Percentiles rank a stretch among this genome's conserved stretches.
Conservation (phyloP, 2,113 vertebrate species). For the Odobenus rosmarus region DNA sequence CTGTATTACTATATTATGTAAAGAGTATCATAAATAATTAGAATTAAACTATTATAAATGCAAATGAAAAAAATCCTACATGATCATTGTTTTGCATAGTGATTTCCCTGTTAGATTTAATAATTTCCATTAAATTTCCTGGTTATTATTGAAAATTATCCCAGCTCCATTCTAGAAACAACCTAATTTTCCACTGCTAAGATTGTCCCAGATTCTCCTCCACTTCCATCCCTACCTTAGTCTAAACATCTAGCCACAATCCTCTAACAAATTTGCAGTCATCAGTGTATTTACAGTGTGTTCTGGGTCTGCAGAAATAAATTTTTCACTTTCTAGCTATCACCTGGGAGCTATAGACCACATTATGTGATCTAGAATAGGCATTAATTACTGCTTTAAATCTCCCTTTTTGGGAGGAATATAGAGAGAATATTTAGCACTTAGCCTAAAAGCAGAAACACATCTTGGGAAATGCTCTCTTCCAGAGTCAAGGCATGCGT, state of each 20-base stretch:
- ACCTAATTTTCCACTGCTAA: no score
- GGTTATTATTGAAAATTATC: background rate
- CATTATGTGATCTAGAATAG: conserved; percentile 48
- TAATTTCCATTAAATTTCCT: background rate
- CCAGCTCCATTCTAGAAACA: background rate
- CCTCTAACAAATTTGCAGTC: background rate
- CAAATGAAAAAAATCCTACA: background rate
- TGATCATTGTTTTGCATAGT: background rate
- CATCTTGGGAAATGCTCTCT: conserved; percentile 48
- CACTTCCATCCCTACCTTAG: background rate
- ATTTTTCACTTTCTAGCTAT: conserved; percentile 36
- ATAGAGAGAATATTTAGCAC: background rate
- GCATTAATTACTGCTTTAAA: conserved; percentile 69
- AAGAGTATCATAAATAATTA: background rate
- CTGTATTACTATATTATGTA: background rate
- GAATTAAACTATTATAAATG: conserved; percentile 15
- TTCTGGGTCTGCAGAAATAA: conserved; percentile 40
- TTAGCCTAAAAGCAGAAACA: conserved; percentile 62
- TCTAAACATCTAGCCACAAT: background rate
- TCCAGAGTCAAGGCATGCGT: conserved; percentile 62
- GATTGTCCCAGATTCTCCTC: background rate
- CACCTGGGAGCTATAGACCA: background rate
- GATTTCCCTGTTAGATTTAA: conserved; percentile 9
- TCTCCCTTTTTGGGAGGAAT: conserved; percentile 19
- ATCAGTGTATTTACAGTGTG: background rate